Base-by-base conservation (phyloP, 2,797 vertebrate species). In the Ctenosaura bakeri region DNA sequence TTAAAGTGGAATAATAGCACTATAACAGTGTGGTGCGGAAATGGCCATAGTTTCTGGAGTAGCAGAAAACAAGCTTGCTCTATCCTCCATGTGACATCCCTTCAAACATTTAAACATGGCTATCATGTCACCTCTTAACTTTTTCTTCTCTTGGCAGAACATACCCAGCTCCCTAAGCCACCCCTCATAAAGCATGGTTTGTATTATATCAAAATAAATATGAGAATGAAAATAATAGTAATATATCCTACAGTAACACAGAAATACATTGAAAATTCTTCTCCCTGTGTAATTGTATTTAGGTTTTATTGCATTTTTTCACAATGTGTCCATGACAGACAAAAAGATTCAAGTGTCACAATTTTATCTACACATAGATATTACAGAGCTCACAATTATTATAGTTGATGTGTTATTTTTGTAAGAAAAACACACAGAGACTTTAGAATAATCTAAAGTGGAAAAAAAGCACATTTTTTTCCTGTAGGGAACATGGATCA, bases 401-500 rank as follows among this genome's bases (percentile, higher is more conserved):
- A 87, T 91, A 89, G 35, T 84, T 95, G 81, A 91, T 91, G 88
- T 83, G 91, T 88, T 91, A 32, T 78, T 94, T 95, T 93, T 92
- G 81, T 94, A 83, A 85, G 22, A 7, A 46, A 73, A 90, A 93
- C 85, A 89, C 91, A 87, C 86, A 93, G 87, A 95, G 93, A 93
- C 94, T 90, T 88, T 79, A 85, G 87, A 92, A 91, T 92, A 93
- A 94, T 88, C 78, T 93, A 90, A 92, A 95, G 56, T 26, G 2
- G 26, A 91, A 92, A 92, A 86, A 95, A 95, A 95, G 89, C 94
- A 94, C 94, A 92, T 20, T 52, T 50, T 92, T 95, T 92, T 90
- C 94, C 46, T 95, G 83, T 90, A 94, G 90, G 93, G 90, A 38
- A 76, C 94, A 90, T 90, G 46, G 2, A 95, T 94, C 95, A 97